Base-by-base conservation (phyloP, 2,113 vertebrate genomes). In the Ceyx margarethae region DNA sequence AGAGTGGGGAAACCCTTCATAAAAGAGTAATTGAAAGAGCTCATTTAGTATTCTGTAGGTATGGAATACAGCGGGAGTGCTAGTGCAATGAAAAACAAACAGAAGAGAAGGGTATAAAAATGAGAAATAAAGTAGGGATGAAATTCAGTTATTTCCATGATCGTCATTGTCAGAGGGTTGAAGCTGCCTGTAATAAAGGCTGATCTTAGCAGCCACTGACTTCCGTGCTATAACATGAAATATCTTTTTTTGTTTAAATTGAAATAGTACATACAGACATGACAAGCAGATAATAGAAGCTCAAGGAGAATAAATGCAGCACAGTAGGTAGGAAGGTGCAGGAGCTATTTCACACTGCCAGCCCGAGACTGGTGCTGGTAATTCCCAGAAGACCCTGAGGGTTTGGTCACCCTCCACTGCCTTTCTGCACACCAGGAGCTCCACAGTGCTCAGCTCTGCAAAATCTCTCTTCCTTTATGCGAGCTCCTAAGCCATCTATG, bases 211-310 rank as follows among this genome's bases (percentile, higher is more conserved):
- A 92, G 78, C 66, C 67, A 25, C 25, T 69, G 62, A 22, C 86
- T 93, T 92, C 89, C 84, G 40, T 66, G 71, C 54, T 86, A 64
- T 78, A 86, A 90, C 62, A 43, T 79, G 81, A 90, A 87, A 91
- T 94, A 60, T 94, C 60, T 80, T 81, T 93, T 50, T 93, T 89
- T 87, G 71, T 89, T 91, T 91, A 87, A 91, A 94, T 92, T 91
- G 85, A 89, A 93, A 82, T 67, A 87, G 57, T 72, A 42, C 61
- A 14, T 80, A 53, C 29, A 53, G 81, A 71, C 51, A 31, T 82
- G 91, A 85, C 92, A 94, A 92, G 78, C 67, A 73, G 75, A 28
- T 90, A 91, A 87, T 80, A 77, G 67, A 74, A 93, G 51, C 29
- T 11, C 0, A 3, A 68, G 65, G 43, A 74, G 78, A 87, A 89